Conservation (phyloP, 1,140 invertebrate species). For the Pseudoatta argentina region DNA sequence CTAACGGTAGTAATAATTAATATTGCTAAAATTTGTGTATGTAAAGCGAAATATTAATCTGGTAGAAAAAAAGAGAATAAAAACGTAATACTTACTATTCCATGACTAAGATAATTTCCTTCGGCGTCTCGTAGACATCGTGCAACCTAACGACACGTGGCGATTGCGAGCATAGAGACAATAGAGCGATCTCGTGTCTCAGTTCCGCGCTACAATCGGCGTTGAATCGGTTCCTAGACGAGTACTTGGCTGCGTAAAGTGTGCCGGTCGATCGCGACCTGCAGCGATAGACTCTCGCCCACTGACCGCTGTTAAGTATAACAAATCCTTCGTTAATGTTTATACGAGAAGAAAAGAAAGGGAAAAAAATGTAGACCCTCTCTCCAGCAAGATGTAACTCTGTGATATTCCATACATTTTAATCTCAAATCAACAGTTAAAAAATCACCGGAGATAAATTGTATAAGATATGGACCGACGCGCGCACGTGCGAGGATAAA, state of each 20-base stretch:
- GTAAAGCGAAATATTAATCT: background rate
- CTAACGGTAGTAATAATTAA: background rate
- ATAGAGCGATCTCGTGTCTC: constrained; percentile 90
- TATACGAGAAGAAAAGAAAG: background rate
- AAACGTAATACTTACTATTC: constrained; percentile 88
- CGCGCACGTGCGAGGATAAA: constrained; percentile 13
- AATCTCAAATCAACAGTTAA: background rate
- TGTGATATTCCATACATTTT: background rate
- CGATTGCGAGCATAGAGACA: constrained; percentile 89
- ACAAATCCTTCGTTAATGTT: constrained; percentile 36
- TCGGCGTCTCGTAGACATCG: constrained; percentile 91
- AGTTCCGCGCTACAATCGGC: constrained; percentile 89
- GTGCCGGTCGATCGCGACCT: constrained; percentile 87
- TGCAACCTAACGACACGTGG: constrained; percentile 90
- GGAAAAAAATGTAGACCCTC: background rate
- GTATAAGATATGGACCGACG: background rate
- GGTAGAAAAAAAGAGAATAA: background rate
- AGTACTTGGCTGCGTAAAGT: constrained; percentile 92
- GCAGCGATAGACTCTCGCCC: constrained; percentile 91
- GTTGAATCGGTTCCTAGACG: constrained; percentile 89
- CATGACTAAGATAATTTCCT: constrained; percentile 91
- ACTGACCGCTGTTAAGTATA: constrained; percentile 89
- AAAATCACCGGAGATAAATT: constrained; percentile 30
- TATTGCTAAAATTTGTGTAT: background rate
- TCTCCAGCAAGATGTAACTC: background rate